Percentiles rank a stretch among this genome's conserved stretches.
These are phyloP conservation scores for Apocrypta bakeri DNA, from an alignment of 1,140 invertebrate genomes.

Conservation along the genomic window DNA sequence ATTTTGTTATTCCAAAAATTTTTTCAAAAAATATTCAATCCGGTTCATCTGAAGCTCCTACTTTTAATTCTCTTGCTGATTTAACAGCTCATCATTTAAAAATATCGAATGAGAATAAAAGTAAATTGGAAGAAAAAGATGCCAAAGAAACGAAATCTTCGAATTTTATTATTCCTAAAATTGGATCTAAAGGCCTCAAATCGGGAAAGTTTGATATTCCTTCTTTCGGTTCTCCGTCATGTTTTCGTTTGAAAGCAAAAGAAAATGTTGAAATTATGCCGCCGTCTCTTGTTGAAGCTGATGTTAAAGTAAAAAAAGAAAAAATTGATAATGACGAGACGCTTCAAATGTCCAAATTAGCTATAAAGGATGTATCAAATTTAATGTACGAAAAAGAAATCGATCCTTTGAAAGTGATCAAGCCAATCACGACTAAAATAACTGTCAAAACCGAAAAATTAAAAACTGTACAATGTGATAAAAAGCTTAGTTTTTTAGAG, in stretches of 20 bases:
- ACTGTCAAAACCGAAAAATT: conserved; percentile 36
- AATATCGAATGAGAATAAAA: conserved; percentile 54
- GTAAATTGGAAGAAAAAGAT: not conserved
- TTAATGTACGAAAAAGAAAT: conserved; percentile 24
- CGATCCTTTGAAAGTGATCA: conserved; percentile 8
- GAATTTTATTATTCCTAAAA: conserved; percentile 37
- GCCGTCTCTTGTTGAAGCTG: conserved; percentile 7
- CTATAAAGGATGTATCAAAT: conserved; percentile 38
- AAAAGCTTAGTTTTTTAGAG: not conserved
- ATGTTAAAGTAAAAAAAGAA: conserved; percentile 21
- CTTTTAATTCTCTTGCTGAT: conserved; percentile 63
- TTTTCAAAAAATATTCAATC: conserved; percentile 45
- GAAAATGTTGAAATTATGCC: not conserved
- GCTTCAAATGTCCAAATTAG: not conserved
- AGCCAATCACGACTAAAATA: not conserved
- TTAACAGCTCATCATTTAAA: conserved; percentile 67
- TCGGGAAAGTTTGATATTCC: conserved; percentile 5
- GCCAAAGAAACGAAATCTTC: not conserved
- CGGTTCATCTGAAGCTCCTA: conserved; percentile 1
- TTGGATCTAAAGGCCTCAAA: conserved; percentile 35
- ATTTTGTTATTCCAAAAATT: conserved; percentile 29
- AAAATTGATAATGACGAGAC: conserved; percentile 16
- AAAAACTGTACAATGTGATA: not conserved
- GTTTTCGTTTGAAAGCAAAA: not conserved
- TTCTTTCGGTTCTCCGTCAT: conserved; percentile 20